Conservation (phyloP, 1,140 invertebrate species). For the Drosophila grimshawi region DNA sequence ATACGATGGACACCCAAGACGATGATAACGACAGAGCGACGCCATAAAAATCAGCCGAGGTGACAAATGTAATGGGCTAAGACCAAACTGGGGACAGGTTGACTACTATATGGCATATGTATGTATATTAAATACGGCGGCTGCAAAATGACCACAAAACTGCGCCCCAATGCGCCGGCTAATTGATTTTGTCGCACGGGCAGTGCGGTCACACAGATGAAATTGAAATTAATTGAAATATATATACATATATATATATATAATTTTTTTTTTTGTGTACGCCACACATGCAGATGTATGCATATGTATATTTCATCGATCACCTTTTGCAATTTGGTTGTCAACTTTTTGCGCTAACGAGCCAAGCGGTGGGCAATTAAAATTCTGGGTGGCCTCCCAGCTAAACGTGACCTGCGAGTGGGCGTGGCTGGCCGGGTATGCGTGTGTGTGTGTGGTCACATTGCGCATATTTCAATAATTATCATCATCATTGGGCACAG, state of each 20-base stretch:
- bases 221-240: slow-evolving; percentile 76
- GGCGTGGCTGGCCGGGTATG: neutral
- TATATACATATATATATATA: slow-evolving; percentile 33
- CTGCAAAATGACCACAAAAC: slow-evolving; percentile 40
- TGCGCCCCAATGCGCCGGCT: slow-evolving; percentile 51
- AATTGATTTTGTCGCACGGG: slow-evolving; percentile 14
- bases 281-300: neutral
- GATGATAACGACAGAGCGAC: slow-evolving; percentile 36
- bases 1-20: slow-evolving; percentile 28
- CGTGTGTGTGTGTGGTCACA: slow-evolving; percentile 60
- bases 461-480: slow-evolving; percentile 49
- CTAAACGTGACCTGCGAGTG: slow-evolving; percentile 2
- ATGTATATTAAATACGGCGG: slow-evolving; percentile 19
- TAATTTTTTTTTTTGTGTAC: no score
- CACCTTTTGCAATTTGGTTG: slow-evolving; percentile 75
- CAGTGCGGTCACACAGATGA: slow-evolving; percentile 2
- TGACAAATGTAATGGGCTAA: slow-evolving; percentile 62
- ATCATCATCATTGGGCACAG: slow-evolving; percentile 32
- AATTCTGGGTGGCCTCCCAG: slow-evolving; percentile 44
- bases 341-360: slow-evolving; percentile 61
- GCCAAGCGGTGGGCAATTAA: slow-evolving; percentile 70
- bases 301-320: slow-evolving; percentile 38
- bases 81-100: slow-evolving; percentile 16
- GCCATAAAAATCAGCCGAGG: slow-evolving; percentile 75
- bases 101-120: slow-evolving; percentile 15